A percentile compares a stretch with the other conserved stretches of the same genome.
These are phyloP conservation scores for Rotaria magnacalcarata DNA, from an alignment of 2,888 invertebrate species.

Conservation along the genomic window DNA sequence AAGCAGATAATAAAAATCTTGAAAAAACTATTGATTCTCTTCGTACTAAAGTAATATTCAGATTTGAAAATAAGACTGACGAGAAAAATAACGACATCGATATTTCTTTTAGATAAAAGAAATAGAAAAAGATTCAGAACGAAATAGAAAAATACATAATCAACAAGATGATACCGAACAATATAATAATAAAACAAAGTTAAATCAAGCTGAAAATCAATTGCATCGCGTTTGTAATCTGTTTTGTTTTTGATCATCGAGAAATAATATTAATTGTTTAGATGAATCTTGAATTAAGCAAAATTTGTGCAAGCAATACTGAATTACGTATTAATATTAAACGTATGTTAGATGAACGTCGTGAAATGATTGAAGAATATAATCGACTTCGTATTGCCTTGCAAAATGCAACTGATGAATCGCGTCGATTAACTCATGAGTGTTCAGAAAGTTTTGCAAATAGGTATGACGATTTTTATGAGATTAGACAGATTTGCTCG, in stretches of 20 bases:
- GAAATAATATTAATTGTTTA: background rate
- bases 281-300: constrained; percentile 33
- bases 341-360: constrained; percentile 29
- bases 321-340: background rate
- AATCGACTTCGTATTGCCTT: background rate
- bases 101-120: background rate
- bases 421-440: background rate
- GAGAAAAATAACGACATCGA: background rate
- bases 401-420: constrained; percentile 25
- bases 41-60: background rate
- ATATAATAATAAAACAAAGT: background rate
- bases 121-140: background rate
- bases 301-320: background rate
- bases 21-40: background rate
- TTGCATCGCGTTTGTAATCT: background rate
- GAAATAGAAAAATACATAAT: background rate
- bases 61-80: background rate
- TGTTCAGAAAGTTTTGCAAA: constrained; percentile 34
- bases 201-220: background rate
- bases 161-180: background rate
- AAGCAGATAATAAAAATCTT: background rate
- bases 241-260: background rate
- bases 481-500: background rate
- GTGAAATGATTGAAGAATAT: constrained; percentile 29
- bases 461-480: background rate